phyloP scores from a whole-genome alignment of 2,888 invertebrate genomes.

The Yponomeuta cagnagella region DNA sequence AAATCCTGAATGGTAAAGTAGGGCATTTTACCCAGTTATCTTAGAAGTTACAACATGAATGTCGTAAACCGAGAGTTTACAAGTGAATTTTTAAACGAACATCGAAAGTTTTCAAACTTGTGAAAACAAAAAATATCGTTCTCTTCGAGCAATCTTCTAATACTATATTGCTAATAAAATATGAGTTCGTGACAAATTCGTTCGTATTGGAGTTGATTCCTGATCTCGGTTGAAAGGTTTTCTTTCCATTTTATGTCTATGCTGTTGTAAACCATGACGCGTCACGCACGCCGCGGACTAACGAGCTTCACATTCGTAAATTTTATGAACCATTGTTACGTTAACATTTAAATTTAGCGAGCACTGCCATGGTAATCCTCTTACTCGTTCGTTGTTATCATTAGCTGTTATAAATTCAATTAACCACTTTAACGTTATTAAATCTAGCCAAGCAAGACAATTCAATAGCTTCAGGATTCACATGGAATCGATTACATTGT shows the following conservation, averaged over 20 bases:
- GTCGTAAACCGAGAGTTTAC: no score
- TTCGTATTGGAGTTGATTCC: no score
- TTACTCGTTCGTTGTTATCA: background rate
- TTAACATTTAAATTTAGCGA: background rate
- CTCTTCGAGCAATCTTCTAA: no score
- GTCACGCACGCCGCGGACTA: background rate
- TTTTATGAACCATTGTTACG: background rate
- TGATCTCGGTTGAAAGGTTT: background rate
- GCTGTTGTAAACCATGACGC: background rate
- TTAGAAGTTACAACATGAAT: no score
- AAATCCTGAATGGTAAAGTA: no score
- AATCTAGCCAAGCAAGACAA: background rate
- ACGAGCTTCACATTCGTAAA: background rate
- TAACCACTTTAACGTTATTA: background rate
- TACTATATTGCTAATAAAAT: no score
- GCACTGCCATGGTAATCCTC: background rate
- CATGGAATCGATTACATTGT: conserved; percentile 16
- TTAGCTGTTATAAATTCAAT: background rate
- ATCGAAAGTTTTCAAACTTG: no score
- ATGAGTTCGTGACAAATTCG: no score
- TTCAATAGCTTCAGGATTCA: background rate
- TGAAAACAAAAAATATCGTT: no score
- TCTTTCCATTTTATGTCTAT: background rate
- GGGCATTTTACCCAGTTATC: no score
- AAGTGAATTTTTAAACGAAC: no score